Evolutionary conservation across 2,797 vertebrate species (phyloP), one percentile per base, ranked within the genome.

Genomic region (Cyclura pinguis): DNA sequence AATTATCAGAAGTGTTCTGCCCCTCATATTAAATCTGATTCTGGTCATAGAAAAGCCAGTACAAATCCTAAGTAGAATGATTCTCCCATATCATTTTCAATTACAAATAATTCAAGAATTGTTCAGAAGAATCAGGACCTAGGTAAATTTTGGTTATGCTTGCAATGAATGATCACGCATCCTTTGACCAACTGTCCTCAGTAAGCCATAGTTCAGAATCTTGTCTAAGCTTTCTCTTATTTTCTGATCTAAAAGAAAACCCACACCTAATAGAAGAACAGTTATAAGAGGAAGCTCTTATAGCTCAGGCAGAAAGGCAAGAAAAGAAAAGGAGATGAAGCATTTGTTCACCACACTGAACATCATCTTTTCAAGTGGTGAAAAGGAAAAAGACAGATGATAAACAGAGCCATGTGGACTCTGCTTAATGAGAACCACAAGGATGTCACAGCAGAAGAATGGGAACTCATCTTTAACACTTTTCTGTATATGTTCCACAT

Each of bases 401-500:
- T 86, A 94, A 91, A 57, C 90, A 94, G 87, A 93, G 47, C 90
- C 77, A 84, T 59, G 62, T 24, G 91, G 69, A 92, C 73, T 92
- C 85, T 32, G 85, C 90, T 92, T 86, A 92, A 92, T 80, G 77
- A 83, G 64, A 95, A 94, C 52, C 91, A 94, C 90, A 90, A 91
- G 87, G 24, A 91, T 82, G 64, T 93, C 69, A 93, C 62, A n/a
- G 1, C 0, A 92, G 92, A 92, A 90, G 80, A 93, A 93, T 0
- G 1, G 67, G 85, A 94, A 91, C 91, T 92, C 16, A 89, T 92
- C 85, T 90, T 93, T 88, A 90, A 72, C 57, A 85, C 76, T 88
- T 92, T 92, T 52, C n/a, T 42, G 83, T 86, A 91, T 81, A 52
- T 69, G 90, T 78, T 93, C 52, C 62, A 22, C 62, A 88, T 27